A percentile compares a stretch with the other conserved stretches of the same genome.
Evolutionary conservation across 2,797 vertebrate genomes (phyloP).

Genomic region (Sebastes alutus): DNA sequence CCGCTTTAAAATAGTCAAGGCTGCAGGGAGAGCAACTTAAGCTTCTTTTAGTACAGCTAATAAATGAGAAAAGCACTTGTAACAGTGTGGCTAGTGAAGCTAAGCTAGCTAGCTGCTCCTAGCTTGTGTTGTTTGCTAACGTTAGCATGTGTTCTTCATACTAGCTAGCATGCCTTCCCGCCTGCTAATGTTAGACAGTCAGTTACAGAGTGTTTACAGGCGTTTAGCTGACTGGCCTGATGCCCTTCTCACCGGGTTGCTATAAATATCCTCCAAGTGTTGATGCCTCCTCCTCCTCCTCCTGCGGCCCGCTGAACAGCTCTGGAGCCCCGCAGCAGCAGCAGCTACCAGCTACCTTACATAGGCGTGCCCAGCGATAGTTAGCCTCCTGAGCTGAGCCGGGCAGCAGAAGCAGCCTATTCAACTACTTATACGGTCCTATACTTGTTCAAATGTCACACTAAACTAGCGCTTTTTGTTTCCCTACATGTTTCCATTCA

Average conservation of each 20-base stretch:
- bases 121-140: conserved; percentile 57
- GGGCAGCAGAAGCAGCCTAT: conserved; percentile 15
- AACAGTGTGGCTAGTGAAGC: conserved; percentile 33
- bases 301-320: not conserved
- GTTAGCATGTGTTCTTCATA: conserved; percentile 5
- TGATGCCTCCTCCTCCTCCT: conserved; percentile 42
- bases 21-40: not conserved
- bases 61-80: not conserved
- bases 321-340: conserved; percentile 37
- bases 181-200: not conserved
- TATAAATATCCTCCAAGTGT: conserved; percentile 72
- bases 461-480: conserved; percentile 14
- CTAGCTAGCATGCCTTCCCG: not conserved
- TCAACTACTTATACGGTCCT: not conserved
- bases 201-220: conserved; percentile 4
- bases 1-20: not conserved
- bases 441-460: not conserved
- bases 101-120: conserved; percentile 57
- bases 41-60: not conserved
- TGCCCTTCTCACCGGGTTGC: conserved; percentile 30
- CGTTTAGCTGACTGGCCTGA: conserved; percentile 9
- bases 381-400: conserved; percentile 2
- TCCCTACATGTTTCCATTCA: conserved; percentile 63
- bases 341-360: conserved; percentile 32
- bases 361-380: conserved; percentile 80